These are phyloP conservation scores for Acanthosepion lycidas DNA, from an alignment of 2,888 invertebrate genomes.

Conservation along the genomic window DNA sequence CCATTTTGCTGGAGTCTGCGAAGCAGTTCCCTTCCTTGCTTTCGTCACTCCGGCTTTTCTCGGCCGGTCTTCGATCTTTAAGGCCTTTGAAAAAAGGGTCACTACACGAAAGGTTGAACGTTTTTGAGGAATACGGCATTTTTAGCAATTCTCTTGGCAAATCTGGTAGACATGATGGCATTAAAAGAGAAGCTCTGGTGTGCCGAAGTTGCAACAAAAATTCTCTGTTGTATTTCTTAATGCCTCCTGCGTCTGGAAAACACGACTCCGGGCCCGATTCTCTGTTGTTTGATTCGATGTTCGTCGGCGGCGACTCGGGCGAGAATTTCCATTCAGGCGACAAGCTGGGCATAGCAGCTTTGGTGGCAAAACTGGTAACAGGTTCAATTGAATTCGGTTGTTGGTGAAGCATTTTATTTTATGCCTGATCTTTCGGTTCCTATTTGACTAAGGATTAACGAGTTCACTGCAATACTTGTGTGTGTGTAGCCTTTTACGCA, in stretches of 20 bases:
- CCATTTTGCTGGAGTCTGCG: not conserved
- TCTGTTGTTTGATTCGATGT: not conserved
- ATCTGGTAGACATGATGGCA: constrained; percentile 38
- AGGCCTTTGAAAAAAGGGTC: constrained; percentile 11
- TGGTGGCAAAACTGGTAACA: not conserved
- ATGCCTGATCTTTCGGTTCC: not conserved
- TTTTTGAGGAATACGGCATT: not conserved
- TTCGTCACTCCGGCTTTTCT: constrained; percentile 13
- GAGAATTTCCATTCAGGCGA: not conserved
- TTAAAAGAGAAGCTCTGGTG: constrained; percentile 34
- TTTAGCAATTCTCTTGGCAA: constrained; percentile 23
- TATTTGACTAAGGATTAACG: not conserved
- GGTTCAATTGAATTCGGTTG: not conserved
- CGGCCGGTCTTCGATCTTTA: not conserved
- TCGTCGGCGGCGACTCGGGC: not conserved
- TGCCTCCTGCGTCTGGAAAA: not conserved
- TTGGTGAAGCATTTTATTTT: not conserved
- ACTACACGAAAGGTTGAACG: not conserved
- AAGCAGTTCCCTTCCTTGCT: not conserved
- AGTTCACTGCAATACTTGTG: not conserved
- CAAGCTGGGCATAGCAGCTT: not conserved
- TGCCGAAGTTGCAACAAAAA: not conserved
- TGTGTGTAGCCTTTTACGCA: not conserved
- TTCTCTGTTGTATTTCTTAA: constrained; percentile 25
- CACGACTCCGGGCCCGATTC: not conserved